Evolutionary conservation across 2,888 invertebrate species (phyloP), one percentile per base, ranked within the genome.

Genomic region (Pemphredon lugubris): DNA sequence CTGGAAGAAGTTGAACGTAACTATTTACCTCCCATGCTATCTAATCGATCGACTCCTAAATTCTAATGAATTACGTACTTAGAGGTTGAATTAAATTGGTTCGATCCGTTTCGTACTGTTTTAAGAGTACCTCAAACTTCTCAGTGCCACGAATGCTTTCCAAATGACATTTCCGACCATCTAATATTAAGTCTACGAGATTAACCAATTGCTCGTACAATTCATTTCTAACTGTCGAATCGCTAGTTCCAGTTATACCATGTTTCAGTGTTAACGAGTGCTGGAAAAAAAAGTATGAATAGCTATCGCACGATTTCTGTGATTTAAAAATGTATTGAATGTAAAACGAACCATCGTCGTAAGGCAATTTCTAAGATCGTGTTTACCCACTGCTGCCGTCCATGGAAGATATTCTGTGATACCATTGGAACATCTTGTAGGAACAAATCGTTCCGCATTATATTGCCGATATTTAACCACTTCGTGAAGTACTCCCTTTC

Each of bases 121-220:
- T 93, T 61, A 93, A 88, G 21, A 94, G 78, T 48, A 92, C 90
- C 47, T 91, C 91, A 69, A 92, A 93, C 77, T 92, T 92, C 21
- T 92, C 92, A 0, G 92, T 91, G 40, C 92, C 92, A 16, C 91
- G 90, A 13, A 94, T 91, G 83, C 94, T 94, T 60, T 94, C 93
- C 58, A 96, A 88, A 84, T 96, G 95, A 53, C 91, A 92, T 79
- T 93, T 93, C 77, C 93, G 92, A 0, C 95, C 95, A 84, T 95
- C 94, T 66, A 96, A 90, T 65, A 96, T 92, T 21, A 95, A 90
- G 87, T 96, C 96, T 23, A 94, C 92, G 1, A 96, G 87, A 60
- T 93, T 92, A 3, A 94, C 91, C 55, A 95, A 90, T 85, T 96
- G 95, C 72, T 94, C 94, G 82, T 93, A 93, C 26, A 96, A 86